Percentiles rank a stretch among this genome's conserved stretches.
Conservation (phyloP, 2,888 invertebrate genomes). For the Papilio demoleus region DNA sequence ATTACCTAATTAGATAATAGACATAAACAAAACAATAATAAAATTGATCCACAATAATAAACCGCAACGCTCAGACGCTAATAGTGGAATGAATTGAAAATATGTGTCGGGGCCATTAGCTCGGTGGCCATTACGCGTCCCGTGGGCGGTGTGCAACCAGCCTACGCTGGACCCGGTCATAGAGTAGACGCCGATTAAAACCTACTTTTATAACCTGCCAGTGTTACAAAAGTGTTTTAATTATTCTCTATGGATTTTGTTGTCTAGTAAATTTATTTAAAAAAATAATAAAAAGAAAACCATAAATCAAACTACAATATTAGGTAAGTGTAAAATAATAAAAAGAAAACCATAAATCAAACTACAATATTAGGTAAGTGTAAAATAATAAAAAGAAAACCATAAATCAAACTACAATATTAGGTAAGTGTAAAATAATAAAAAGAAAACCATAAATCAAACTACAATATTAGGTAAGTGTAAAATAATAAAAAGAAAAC, state of each 20-base stretch:
- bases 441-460: no score
- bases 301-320: no score
- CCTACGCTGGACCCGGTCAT: constrained; percentile 53
- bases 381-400: no score
- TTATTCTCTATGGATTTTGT: constrained; percentile 9
- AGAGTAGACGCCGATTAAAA: constrained; percentile 47
- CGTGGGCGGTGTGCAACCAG: constrained; percentile 55
- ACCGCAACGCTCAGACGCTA: constrained; percentile 51
- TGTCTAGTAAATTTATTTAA: neutral
- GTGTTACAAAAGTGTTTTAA: neutral
- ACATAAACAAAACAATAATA: constrained; percentile 39
- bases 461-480: no score
- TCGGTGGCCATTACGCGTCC: constrained; percentile 60
- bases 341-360: no score
- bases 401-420: no score
- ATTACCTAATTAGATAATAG: neutral
- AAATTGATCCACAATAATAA: constrained; percentile 56
- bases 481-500: no score
- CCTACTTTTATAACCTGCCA: neutral
- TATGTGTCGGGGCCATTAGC: constrained; percentile 71
- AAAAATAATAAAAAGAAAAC: neutral
- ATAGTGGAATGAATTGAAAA: constrained; percentile 69
- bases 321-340: no score
- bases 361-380: no score
- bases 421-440: no score